Evolutionary conservation across 2,113 vertebrate genomes (phyloP).

Genomic region (Natator depressus): DNA sequence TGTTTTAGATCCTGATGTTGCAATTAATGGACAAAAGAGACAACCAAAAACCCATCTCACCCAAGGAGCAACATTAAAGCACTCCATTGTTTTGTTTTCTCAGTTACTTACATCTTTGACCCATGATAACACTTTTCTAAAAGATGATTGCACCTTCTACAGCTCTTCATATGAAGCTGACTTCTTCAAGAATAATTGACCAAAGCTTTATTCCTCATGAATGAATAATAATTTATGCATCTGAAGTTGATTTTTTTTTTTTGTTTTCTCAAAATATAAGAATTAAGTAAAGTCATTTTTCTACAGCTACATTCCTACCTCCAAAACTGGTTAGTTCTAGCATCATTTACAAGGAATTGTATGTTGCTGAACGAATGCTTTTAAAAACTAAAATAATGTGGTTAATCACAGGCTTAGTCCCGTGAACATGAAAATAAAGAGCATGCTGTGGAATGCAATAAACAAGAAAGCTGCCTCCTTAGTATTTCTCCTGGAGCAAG

Average conservation of each 20-base stretch:
- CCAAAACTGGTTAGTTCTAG: not conserved
- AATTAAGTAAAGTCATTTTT: not conserved
- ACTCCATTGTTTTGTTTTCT: not conserved
- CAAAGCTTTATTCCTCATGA: not conserved
- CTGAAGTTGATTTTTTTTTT: not conserved
- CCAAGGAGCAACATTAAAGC: not conserved
- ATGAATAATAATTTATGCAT: not conserved
- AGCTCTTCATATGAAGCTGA: not conserved
- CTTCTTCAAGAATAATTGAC: not conserved
- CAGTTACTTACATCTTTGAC: not conserved
- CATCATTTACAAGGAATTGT: not conserved
- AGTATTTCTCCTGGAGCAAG: constrained; percentile 76
- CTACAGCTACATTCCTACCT: not conserved
- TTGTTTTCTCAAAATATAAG: not conserved
- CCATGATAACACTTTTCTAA: not conserved
- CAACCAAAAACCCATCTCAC: not conserved
- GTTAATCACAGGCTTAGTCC: constrained; percentile 74
- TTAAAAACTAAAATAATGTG: constrained; percentile 37
- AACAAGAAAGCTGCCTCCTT: constrained; percentile 81
- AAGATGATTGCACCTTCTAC: fast-evolving
- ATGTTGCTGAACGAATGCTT: not conserved
- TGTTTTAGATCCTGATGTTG: not conserved
- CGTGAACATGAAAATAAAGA: constrained; percentile 83
- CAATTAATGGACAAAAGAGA: not conserved
- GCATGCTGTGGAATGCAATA: constrained; percentile 84